A percentile compares a stretch with the other conserved stretches of the same genome.
Conservation (phyloP, 2,113 vertebrate species). For the Athene noctua region DNA sequence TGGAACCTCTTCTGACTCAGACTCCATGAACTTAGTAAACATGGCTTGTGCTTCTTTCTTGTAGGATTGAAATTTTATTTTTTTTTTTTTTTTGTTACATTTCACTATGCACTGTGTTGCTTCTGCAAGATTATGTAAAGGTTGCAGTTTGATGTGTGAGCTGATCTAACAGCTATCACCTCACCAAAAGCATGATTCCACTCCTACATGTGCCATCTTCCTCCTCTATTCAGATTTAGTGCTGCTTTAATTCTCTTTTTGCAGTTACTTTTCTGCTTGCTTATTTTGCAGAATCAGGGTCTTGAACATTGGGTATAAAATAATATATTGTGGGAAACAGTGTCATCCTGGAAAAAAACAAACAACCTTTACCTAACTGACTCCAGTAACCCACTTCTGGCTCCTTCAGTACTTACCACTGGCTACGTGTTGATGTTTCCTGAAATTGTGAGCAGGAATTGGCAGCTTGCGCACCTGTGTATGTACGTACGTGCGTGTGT, state of each 20-base stretch:
- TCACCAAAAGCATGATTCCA: background rate
- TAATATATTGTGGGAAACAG: background rate
- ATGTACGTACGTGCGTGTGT: rapidly evolving
- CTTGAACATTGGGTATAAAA: background rate
- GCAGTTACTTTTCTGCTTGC: background rate
- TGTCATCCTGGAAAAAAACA: background rate
- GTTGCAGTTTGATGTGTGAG: background rate
- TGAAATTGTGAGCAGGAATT: background rate
- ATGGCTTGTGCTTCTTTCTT: background rate
- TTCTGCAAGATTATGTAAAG: background rate
- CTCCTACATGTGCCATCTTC: background rate
- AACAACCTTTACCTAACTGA: too few species aligned
- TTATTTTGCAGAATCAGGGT: background rate
- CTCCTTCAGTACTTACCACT: background rate
- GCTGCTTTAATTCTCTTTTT: background rate
- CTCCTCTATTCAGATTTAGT: background rate
- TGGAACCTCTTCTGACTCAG: background rate
- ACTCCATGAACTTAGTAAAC: background rate
- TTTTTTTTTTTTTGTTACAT: background rate
- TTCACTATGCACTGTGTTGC: background rate
- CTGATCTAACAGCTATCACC: background rate
- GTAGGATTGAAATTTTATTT: background rate
- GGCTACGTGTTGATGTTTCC: background rate
- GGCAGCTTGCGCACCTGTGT: background rate
- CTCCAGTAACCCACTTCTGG: background rate